Conservation (phyloP, 1,140 invertebrate species). For the Lordiphosa collinella region DNA sequence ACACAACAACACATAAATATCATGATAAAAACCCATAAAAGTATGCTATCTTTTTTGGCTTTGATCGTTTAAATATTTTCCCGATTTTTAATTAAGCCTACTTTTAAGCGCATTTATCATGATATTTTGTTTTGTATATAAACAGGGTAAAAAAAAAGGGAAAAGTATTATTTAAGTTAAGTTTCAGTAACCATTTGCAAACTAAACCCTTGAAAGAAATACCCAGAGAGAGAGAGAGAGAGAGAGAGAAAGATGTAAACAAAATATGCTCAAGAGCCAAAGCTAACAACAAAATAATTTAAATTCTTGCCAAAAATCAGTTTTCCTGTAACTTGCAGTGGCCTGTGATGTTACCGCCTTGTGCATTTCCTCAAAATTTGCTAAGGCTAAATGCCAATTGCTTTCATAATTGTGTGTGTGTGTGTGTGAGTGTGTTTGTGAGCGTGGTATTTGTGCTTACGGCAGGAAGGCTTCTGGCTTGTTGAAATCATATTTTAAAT, state of each 20-base stretch:
- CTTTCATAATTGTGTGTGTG: constrained; percentile 3
- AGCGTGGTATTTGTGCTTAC: constrained; percentile 42
- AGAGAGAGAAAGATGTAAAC: background rate
- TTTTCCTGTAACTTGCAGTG: too few relatives aligned
- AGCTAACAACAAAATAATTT: constrained; percentile 24
- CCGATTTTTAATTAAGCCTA: too few relatives aligned
- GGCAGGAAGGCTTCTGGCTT: constrained; percentile 59
- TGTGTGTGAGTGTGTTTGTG: background rate
- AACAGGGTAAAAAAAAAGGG: constrained; percentile 26
- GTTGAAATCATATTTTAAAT: constrained; percentile 16
- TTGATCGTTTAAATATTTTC: too few relatives aligned
- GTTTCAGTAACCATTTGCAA: constrained; percentile 1
- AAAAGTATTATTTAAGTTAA: constrained; percentile 7
- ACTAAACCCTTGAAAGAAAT: constrained; percentile 35
- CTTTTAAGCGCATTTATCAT: too few relatives aligned
- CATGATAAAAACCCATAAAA: too few relatives aligned
- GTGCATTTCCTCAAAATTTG: too few relatives aligned
- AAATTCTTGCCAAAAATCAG: background rate
- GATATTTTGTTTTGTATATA: too few relatives aligned
- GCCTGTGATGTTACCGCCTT: too few relatives aligned
- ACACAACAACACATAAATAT: too few relatives aligned
- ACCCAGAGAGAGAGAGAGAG: constrained; percentile 1
- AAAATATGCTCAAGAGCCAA: constrained; percentile 14
- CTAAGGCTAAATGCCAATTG: background rate
- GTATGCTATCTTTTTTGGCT: too few relatives aligned